Evolutionary conservation across 2,797 vertebrate genomes (phyloP).

Genomic region (Numenius phaeopus): DNA sequence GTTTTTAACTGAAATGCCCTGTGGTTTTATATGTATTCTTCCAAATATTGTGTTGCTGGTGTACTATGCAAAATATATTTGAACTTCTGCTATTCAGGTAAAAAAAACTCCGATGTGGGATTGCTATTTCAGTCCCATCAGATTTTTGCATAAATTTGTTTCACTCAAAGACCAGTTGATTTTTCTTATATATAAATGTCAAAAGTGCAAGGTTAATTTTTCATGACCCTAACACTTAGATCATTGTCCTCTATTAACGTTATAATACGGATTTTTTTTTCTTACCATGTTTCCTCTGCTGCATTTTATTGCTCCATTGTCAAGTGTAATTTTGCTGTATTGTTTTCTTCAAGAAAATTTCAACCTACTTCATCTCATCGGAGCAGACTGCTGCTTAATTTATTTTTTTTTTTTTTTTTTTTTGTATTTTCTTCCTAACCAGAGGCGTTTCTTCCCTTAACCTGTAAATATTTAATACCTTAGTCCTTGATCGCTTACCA

Average conservation of each 20-base stretch:
- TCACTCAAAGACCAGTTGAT: not conserved
- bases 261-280: not conserved
- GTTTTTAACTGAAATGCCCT: not conserved
- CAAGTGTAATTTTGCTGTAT: not conserved
- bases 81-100: not conserved
- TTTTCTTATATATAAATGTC: not conserved
- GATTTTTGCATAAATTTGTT: not conserved
- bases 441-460: not conserved
- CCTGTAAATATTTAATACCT: not conserved
- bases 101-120: not conserved
- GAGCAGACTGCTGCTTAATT: not conserved
- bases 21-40: not conserved
- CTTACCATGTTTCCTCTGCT: not conserved
- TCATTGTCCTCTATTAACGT: not conserved
- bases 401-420: too few relatives aligned
- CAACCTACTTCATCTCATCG: not conserved
- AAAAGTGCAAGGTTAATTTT: not conserved
- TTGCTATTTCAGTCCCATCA: not conserved
- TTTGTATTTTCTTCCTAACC: not conserved
- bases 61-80: not conserved
- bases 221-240: not conserved
- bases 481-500: not conserved
- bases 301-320: not conserved
- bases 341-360: not conserved
- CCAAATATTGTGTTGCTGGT: not conserved